Conservation (phyloP, 2,888 invertebrate species). For the Sipha maydis region DNA sequence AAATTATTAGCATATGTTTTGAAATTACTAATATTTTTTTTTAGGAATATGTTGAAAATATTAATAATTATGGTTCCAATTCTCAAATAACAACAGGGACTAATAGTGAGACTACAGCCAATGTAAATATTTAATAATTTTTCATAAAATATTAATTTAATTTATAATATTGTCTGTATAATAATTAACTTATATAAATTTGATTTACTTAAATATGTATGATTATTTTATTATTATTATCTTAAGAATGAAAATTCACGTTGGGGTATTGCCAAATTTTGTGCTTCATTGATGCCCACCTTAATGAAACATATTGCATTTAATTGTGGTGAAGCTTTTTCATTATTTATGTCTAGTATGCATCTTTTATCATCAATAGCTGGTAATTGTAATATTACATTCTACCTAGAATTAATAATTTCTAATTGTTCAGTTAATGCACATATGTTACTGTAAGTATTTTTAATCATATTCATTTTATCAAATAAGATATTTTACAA, state of each 20-base stretch:
- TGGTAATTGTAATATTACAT: conserved; percentile 12
- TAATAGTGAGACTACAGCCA: conserved; percentile 29
- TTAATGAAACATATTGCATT: conserved; percentile 32
- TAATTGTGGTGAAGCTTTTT: conserved; percentile 39
- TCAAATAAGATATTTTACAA: background rate
- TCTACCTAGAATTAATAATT: conserved; percentile 34
- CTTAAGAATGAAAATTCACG: conserved; percentile 43
- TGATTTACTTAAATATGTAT: background rate
- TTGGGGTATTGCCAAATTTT: conserved; percentile 53
- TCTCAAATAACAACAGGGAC: conserved; percentile 26
- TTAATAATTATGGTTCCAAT: background rate
- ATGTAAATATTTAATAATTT: conserved; percentile 7
- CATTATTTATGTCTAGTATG: conserved; percentile 45
- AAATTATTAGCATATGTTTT: background rate
- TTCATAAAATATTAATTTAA: background rate
- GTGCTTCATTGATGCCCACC: conserved; percentile 38
- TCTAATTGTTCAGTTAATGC: conserved; percentile 2
- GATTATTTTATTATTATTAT: background rate
- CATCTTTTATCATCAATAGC: conserved; percentile 39
- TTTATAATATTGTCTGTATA: background rate
- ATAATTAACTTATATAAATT: background rate
- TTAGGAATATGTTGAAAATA: conserved; percentile 35
- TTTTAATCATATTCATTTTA: background rate
- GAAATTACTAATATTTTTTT: background rate
- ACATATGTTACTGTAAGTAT: conserved; percentile 45